phyloP scores from a whole-genome alignment of 2,113 vertebrate genomes.

The Bombycilla garrulus region DNA sequence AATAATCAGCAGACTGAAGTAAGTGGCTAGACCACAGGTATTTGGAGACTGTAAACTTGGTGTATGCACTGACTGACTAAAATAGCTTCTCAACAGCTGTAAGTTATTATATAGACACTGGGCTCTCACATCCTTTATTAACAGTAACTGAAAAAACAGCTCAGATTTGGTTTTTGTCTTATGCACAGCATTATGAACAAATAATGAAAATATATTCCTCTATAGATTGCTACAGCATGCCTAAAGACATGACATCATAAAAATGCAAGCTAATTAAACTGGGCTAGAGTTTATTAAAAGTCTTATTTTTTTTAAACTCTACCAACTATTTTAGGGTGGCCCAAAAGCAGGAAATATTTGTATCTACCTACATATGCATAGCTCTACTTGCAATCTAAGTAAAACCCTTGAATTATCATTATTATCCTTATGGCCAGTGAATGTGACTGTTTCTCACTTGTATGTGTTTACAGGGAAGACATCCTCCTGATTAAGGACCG shows the following conservation, averaged over 20 bases:
- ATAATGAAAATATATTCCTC: neutral
- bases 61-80: conserved; percentile 6
- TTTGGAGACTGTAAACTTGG: conserved; percentile 22
- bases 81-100: conserved; percentile 27
- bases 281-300: neutral
- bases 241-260: neutral
- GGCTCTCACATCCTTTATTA: conserved; percentile 26
- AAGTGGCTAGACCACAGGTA: conserved; percentile 28
- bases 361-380: neutral
- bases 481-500: neutral
- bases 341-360: neutral
- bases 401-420: neutral
- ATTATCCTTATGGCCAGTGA: neutral
- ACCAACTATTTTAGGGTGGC: neutral
- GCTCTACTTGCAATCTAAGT: neutral
- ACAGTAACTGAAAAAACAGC: neutral
- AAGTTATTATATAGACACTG: conserved; percentile 40
- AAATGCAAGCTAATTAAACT: neutral
- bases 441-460: neutral
- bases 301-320: neutral
- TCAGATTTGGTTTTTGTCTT: conserved; percentile 44
- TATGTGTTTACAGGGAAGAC: neutral
- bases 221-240: neutral
- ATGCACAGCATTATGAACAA: conserved; percentile 21
- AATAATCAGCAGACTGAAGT: conserved; percentile 34